Evolutionary conservation across 2,888 invertebrate species (phyloP).

Genomic region (Tethea ocularis): DNA sequence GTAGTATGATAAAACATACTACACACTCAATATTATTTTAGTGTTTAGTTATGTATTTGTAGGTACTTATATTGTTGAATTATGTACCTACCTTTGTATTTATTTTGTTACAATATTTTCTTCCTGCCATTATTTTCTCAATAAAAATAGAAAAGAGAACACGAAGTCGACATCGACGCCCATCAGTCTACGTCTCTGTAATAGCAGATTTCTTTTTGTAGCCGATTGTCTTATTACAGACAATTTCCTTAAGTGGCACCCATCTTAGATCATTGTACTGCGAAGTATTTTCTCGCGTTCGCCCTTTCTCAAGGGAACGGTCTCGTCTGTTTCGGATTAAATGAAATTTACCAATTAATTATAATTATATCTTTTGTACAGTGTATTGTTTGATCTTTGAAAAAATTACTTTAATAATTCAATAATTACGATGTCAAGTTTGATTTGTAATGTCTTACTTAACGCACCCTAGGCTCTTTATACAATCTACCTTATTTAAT

Average conservation of each 20-base stretch:
- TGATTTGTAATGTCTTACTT: not conserved
- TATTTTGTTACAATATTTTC: too few species aligned
- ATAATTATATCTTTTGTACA: constrained; percentile 22
- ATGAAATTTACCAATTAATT: constrained; percentile 29
- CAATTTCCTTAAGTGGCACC: constrained; percentile 51
- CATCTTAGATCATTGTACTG: constrained; percentile 33
- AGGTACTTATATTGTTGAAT: too few species aligned
- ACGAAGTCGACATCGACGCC: constrained; percentile 21
- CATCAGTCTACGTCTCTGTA: constrained; percentile 38
- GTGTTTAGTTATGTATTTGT: too few species aligned
- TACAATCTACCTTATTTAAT: too few species aligned
- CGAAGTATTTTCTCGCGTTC: constrained; percentile 30
- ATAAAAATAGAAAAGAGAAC: constrained; percentile 19
- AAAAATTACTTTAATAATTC: not conserved
- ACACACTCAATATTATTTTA: too few species aligned
- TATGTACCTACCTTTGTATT: too few species aligned
- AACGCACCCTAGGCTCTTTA: too few species aligned
- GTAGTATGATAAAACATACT: too few species aligned
- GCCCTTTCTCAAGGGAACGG: constrained; percentile 19
- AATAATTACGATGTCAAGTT: not conserved
- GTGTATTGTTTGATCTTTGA: constrained; percentile 6
- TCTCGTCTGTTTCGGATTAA: constrained; percentile 30
- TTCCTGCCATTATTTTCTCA: not conserved
- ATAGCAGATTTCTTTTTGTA: constrained; percentile 42
- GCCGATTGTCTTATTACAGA: constrained; percentile 52